Percentiles rank a stretch among this genome's conserved stretches.
Conservation (phyloP, 2,797 vertebrate species). For the Tiaroga cobitis region DNA sequence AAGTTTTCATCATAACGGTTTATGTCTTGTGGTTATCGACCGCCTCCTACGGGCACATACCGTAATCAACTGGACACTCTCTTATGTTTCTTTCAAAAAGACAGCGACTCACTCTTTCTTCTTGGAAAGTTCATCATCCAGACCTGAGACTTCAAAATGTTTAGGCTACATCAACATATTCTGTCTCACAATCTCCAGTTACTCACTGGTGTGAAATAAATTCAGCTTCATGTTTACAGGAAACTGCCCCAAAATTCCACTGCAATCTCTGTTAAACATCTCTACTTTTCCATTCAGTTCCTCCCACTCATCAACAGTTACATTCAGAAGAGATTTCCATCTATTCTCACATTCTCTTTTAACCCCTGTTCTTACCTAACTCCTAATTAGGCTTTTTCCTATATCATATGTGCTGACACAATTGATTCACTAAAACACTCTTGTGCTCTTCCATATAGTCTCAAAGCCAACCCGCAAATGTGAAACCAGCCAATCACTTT, state of each 20-base stretch:
- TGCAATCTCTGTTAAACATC: conserved; percentile 27
- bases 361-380: conserved; percentile 17
- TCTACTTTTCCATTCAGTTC: conserved; percentile 29
- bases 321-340: conserved; percentile 29
- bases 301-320: conserved; percentile 23
- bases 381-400: neutral
- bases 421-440: neutral
- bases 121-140: conserved; percentile 9
- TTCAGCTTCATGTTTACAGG: conserved; percentile 35
- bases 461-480: neutral
- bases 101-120: conserved; percentile 4
- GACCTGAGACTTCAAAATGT: neutral
- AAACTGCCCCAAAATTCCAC: neutral
- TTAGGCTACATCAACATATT: conserved; percentile 23
- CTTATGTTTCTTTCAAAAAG: neutral
- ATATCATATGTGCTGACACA: conserved; percentile 14
- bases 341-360: conserved; percentile 5
- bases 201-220: conserved; percentile 24
- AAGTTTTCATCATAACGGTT: neutral
- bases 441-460: neutral
- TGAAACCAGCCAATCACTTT: neutral
- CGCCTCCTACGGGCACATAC: neutral
- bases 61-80: neutral
- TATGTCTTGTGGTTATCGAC: neutral
- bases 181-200: conserved; percentile 15